These are phyloP conservation scores for Erethizon dorsatum DNA, from an alignment of 2,797 vertebrate genomes.

Conservation along the genomic window DNA sequence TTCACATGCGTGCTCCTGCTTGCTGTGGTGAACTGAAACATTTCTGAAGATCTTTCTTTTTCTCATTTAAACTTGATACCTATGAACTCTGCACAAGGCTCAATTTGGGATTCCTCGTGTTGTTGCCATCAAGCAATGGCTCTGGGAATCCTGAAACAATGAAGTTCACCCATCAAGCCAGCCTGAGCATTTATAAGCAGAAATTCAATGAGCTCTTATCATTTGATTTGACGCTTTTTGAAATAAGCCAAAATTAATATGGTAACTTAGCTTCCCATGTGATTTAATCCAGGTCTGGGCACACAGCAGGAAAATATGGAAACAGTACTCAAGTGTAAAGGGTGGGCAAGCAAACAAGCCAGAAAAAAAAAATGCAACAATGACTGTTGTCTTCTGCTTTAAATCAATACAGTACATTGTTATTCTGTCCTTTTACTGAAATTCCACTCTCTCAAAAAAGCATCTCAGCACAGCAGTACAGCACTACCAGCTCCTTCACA, in stretches of 20 bases:
- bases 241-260: constrained; percentile 75
- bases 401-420: constrained; percentile 83
- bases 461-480: constrained; percentile 78
- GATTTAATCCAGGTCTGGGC: constrained; percentile 64
- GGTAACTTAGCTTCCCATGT: constrained; percentile 56
- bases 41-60: constrained; percentile 20
- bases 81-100: constrained; percentile 60
- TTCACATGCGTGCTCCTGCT: neutral
- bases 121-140: constrained; percentile 32
- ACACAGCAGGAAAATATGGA: constrained; percentile 46
- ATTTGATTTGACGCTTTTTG: constrained; percentile 73
- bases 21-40: neutral
- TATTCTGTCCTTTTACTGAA: constrained; percentile 84
- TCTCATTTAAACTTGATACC: neutral
- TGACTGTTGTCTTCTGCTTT: constrained; percentile 64
- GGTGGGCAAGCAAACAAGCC: neutral
- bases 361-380: constrained; percentile 48
- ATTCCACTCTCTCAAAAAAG: constrained; percentile 78
- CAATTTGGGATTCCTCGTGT: constrained; percentile 20
- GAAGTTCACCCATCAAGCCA: constrained; percentile 58
- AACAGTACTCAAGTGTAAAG: constrained; percentile 30
- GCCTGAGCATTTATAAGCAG: constrained; percentile 65
- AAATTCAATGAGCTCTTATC: constrained; percentile 65
- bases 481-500: constrained; percentile 76
- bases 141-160: constrained; percentile 33